phyloP scores from a whole-genome alignment of 2,888 invertebrate genomes.

The Ganaspis brasiliensis region DNA sequence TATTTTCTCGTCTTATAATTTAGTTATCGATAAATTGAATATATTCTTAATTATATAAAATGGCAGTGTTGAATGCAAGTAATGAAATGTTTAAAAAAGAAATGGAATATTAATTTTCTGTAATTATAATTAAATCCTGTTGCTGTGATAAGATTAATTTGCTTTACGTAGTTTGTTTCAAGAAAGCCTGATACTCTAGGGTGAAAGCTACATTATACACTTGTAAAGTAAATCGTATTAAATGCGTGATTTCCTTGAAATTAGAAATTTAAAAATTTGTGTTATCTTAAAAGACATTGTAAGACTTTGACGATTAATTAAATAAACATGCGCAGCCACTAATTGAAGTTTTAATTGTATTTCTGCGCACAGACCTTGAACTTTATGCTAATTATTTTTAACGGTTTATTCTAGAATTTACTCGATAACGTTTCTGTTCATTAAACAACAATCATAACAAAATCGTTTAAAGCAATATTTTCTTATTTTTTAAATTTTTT shows the following conservation, averaged over 20 bases:
- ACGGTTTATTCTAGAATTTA: constrained; percentile 65
- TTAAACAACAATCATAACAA: constrained; percentile 64
- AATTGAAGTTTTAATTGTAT: constrained; percentile 59
- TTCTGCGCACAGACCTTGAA: constrained; percentile 71
- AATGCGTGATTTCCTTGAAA: constrained; percentile 20
- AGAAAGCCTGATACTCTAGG: not conserved
- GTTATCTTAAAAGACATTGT: constrained; percentile 25
- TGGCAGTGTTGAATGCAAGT: not conserved
- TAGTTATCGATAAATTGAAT: too few species aligned
- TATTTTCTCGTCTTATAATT: too few species aligned
- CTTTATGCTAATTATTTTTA: constrained; percentile 72
- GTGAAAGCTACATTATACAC: not conserved
- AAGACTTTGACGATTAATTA: constrained; percentile 29
- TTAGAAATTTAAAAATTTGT: constrained; percentile 16
- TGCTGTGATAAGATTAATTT: constrained; percentile 5
- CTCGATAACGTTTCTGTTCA: constrained; percentile 65
- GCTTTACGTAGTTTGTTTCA: not conserved
- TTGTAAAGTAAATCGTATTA: not conserved
- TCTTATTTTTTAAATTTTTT: too few species aligned
- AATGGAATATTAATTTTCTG: constrained; percentile 6
- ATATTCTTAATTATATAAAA: too few species aligned
- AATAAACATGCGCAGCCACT: constrained; percentile 39
- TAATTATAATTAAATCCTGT: constrained; percentile 21
- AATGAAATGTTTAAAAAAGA: not conserved
- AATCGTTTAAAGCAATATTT: constrained; percentile 52